Evolutionary conservation across 1,140 invertebrate genomes (phyloP).

Genomic region (Medauroidea extradentata): DNA sequence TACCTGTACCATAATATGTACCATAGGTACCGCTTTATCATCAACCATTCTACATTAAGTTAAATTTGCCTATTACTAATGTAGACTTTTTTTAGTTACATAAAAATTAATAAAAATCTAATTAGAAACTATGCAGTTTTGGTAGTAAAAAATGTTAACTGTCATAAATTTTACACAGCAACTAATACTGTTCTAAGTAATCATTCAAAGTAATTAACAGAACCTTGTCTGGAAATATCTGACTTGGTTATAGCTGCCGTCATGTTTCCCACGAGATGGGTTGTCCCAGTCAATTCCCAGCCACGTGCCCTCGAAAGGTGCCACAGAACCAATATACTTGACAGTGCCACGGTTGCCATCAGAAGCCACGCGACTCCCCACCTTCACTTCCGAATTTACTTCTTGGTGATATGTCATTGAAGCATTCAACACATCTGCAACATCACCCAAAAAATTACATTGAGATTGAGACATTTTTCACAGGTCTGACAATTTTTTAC

Average conservation of each 20-base stretch:
- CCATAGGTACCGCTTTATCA: no score
- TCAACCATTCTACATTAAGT: no score
- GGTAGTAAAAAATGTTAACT: background rate
- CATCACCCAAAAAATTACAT: no score
- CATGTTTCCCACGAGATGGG: slow-evolving; percentile 78
- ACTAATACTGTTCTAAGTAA: background rate
- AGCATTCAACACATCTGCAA: no score
- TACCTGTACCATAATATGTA: no score
- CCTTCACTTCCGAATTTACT: slow-evolving; percentile 16
- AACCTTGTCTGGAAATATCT: slow-evolving; percentile 79
- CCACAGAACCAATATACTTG: slow-evolving; percentile 55
- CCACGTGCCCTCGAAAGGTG: slow-evolving; percentile 62
- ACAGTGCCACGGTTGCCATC: slow-evolving; percentile 54
- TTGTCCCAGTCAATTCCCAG: slow-evolving; percentile 94
- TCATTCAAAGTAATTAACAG: background rate
- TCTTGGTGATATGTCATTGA: background rate
- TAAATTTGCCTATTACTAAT: no score
- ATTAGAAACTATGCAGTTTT: background rate
- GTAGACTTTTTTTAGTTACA: no score
- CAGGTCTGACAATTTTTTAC: no score
- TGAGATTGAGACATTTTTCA: no score
- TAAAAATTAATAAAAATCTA: no score
- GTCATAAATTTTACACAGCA: background rate
- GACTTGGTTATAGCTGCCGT: slow-evolving; percentile 74
- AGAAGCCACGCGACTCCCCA: slow-evolving; percentile 52